Conservation (phyloP, 2,113 vertebrate species). For the Oncorhynchus kisutch region DNA sequence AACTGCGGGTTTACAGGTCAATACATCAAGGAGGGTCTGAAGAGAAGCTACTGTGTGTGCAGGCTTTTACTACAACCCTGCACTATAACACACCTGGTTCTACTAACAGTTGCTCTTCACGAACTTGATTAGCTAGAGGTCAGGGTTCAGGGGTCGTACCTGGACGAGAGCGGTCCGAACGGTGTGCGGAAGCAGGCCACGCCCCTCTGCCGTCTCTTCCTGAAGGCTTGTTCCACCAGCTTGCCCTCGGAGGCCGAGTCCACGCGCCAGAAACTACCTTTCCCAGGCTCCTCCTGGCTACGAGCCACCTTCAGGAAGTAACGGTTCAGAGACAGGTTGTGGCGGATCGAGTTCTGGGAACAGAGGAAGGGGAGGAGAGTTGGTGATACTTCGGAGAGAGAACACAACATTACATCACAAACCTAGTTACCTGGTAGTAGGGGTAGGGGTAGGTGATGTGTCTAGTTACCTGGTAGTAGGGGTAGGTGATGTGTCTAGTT, state of each 20-base stretch:
- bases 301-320: slow-evolving; percentile 99
- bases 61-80: no score
- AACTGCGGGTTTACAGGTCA: no score
- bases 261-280: slow-evolving; percentile 97
- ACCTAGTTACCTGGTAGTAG: slow-evolving; percentile 36
- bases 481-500: no score
- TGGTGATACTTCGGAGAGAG: no score
- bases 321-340: slow-evolving; percentile 98
- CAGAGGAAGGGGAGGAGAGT: neutral
- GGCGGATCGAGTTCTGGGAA: slow-evolving; percentile 95
- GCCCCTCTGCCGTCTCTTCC: slow-evolving; percentile 93
- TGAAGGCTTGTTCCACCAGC: slow-evolving; percentile 96
- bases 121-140: neutral
- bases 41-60: no score
- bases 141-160: slow-evolving; percentile 67
- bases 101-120: no score
- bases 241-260: slow-evolving; percentile 95
- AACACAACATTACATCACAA: no score
- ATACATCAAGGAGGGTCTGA: no score
- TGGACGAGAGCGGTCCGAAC: slow-evolving; percentile 95
- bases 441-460: slow-evolving; percentile 94
- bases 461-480: slow-evolving; percentile 67
- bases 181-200: slow-evolving; percentile 97
- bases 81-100: no score
- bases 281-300: slow-evolving; percentile 97